A percentile compares a stretch with the other conserved stretches of the same genome.
Evolutionary conservation across 2,113 vertebrate species (phyloP).

Genomic region (Eleginops maclovinus): DNA sequence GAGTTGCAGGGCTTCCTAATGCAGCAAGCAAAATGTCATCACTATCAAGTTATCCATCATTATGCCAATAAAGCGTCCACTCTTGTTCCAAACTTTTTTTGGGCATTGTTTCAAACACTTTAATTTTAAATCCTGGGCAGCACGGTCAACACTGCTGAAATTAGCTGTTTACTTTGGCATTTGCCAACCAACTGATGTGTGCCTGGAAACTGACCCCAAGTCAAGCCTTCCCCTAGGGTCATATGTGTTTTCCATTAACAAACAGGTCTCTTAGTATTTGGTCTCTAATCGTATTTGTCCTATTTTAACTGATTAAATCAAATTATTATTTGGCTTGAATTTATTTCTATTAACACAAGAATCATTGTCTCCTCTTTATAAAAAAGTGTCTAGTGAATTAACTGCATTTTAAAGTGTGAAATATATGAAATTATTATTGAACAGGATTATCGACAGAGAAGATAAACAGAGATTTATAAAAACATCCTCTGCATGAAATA

Average conservation of each 20-base stretch:
- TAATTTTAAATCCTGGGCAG: conserved; percentile 16
- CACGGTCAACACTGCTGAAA: conserved; percentile 1
- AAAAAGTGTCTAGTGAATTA: too few relatives aligned
- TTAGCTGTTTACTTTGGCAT: conserved; percentile 25
- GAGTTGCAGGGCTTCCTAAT: conserved; percentile 19
- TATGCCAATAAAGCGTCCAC: conserved; percentile 31
- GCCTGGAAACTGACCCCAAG: conserved; percentile 9
- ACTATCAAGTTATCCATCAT: conserved; percentile 39
- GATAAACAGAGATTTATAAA: too few relatives aligned
- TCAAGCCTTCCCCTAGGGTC: neutral
- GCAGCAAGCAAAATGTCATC: conserved; percentile 26
- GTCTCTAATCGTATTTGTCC: too few relatives aligned
- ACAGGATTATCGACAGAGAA: too few relatives aligned
- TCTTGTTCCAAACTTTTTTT: conserved; percentile 13
- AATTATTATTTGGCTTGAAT: too few relatives aligned
- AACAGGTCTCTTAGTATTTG: too few relatives aligned
- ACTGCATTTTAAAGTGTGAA: too few relatives aligned
- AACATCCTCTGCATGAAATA: neutral
- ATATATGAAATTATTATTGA: too few relatives aligned
- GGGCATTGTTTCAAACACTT: neutral
- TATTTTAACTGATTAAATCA: too few relatives aligned
- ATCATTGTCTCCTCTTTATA: too few relatives aligned
- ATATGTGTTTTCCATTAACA: too few relatives aligned
- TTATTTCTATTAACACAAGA: too few relatives aligned
- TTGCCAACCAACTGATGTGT: conserved; percentile 22